Evolutionary conservation across 2,797 vertebrate genomes (phyloP), one percentile per base, ranked within the genome.

Genomic region (Sebastes jordani): DNA sequence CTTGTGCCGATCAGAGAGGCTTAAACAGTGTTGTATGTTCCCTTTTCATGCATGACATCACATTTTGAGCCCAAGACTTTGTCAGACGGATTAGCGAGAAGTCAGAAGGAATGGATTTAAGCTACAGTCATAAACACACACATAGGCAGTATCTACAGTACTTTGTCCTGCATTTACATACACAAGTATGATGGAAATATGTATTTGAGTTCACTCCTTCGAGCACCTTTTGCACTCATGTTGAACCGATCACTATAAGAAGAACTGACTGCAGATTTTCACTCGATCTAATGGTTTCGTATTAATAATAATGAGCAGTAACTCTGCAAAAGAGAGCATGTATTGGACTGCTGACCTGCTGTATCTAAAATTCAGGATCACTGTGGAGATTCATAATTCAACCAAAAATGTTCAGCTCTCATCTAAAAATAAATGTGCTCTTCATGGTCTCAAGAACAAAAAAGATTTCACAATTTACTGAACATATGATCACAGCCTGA

Each of bases 1-100:
- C 90, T 30, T 36, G 71, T 78, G 85, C 62, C 74, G 77, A 66
- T 89, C 90, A 84, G 38, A 71, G 76, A 70, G 76, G 85, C 82
- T 92, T 88, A 79, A 79, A 76, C 67, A 29, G 69, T 29, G 60
- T 71, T 58, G 60, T 76, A 22, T 84, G 59, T 71, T 86, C 77
- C 59, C 65, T 70, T 71, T 72, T 60, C 77, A 80, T 74, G 77
- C 69, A 68, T 78, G 82, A 76, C 81, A 81, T 74, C 74, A 13
- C 80, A 66, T 70, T 89, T 80, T 64, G 42, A 86, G 68, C 14
- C 23, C 11, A 23, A 81, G 25, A 70, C 85, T 85, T 82, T 52
- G 71, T 42, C 61, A 56, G 27, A 25, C 29, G 75, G 86, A 88
- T 91, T 83, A 83, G 60, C 54, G 59, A 64, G 56, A 83, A 65